phyloP scores from a whole-genome alignment of 2,797 vertebrate species.

The Poliocrania exsul region DNA sequence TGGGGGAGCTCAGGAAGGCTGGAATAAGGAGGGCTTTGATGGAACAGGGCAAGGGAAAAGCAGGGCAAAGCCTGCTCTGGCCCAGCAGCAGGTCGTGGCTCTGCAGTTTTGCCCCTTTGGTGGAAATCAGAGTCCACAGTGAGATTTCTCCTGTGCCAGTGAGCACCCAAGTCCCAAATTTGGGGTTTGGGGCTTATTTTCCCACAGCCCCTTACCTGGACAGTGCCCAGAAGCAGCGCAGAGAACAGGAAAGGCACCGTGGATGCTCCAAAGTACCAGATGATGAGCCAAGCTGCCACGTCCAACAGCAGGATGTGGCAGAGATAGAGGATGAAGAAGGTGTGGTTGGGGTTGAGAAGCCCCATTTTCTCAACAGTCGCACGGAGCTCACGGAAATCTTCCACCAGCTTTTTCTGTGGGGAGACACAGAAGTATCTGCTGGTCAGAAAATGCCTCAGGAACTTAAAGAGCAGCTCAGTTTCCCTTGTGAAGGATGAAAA shows the following conservation, averaged over 20 bases:
- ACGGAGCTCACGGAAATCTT: conserved; percentile 81
- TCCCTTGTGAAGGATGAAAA: not conserved
- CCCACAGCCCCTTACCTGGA: conserved; percentile 69
- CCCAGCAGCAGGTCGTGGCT: not conserved
- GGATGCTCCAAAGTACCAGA: conserved; percentile 79
- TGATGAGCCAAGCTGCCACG: conserved; percentile 74
- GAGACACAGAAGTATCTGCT: not conserved
- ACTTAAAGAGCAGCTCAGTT: rapidly evolving
- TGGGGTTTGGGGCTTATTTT: not conserved
- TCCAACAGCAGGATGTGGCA: conserved; percentile 81
- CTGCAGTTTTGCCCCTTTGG: not conserved
- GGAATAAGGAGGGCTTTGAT: conserved; percentile 37
- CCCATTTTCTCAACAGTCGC: conserved; percentile 75
- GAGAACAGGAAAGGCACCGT: conserved; percentile 71
- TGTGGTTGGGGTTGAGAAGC: conserved; percentile 70
- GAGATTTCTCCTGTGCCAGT: not conserved
- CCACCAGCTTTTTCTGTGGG: conserved; percentile 71
- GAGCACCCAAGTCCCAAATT: not conserved
- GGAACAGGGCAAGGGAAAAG: not conserved
- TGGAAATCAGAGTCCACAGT: not conserved
- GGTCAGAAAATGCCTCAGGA: not conserved
- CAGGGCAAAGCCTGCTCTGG: not conserved
- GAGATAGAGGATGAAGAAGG: conserved; percentile 77
- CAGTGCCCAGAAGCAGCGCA: conserved; percentile 73
- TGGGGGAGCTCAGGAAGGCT: not conserved